phyloP scores from a whole-genome alignment of 2,888 invertebrate species.

The Noctua pronuba region DNA sequence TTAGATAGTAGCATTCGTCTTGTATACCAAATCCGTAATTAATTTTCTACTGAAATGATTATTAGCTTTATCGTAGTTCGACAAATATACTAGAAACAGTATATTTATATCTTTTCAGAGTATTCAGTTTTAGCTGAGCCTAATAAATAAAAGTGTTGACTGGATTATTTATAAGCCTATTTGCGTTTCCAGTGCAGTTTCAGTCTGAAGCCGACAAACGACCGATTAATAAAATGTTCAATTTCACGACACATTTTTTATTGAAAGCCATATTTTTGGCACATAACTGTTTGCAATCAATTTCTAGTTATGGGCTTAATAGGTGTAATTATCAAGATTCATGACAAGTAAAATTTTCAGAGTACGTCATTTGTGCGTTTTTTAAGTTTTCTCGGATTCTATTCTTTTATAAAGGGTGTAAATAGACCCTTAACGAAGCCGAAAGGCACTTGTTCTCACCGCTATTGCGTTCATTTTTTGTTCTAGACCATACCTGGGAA shows the following conservation, averaged over 20 bases:
- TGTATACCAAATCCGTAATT: not conserved
- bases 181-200: slow-evolving; percentile 24
- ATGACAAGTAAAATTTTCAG: not conserved
- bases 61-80: not conserved
- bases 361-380: not conserved
- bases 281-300: not conserved
- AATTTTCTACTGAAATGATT: not conserved
- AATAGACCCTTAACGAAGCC: no score
- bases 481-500: no score
- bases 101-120: no score
- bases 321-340: not conserved
- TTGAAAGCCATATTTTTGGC: slow-evolving; percentile 17
- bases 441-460: no score
- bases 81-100: not conserved
- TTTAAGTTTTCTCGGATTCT: not conserved
- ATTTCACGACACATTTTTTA: slow-evolving; percentile 15
- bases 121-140: not conserved
- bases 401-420: no score
- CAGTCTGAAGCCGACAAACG: slow-evolving; percentile 8
- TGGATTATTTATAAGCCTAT: slow-evolving; percentile 18
- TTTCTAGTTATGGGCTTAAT: slow-evolving; percentile 1
- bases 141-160: slow-evolving; percentile 13
- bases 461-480: no score
- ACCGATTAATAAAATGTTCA: slow-evolving; percentile 16
- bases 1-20: not conserved